A percentile compares a stretch with the other conserved stretches of the same genome.
Conservation (phyloP, 2,797 vertebrate species). For the Lemur catta region DNA sequence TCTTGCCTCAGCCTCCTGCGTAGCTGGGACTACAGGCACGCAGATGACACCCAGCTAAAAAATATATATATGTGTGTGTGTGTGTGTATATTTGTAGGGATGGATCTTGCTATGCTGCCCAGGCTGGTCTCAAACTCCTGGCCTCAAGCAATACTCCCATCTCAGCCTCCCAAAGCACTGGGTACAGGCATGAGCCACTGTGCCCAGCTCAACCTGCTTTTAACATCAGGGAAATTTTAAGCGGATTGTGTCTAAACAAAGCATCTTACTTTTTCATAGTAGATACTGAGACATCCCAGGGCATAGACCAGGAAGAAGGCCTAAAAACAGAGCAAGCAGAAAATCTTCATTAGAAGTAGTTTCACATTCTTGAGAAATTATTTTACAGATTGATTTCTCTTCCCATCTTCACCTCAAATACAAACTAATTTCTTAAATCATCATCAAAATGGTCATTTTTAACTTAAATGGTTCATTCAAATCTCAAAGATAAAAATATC, state of each 20-base stretch:
- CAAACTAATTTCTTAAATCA: not conserved
- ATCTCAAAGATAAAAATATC: not conserved
- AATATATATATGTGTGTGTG: too few relatives aligned
- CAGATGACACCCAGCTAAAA: too few relatives aligned
- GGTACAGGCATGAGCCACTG: too few relatives aligned
- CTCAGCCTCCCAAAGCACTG: too few relatives aligned
- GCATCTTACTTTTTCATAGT: slow-evolving; percentile 88
- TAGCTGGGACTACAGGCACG: too few relatives aligned
- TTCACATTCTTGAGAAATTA: not conserved
- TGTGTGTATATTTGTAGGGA: too few relatives aligned
- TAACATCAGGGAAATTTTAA: not conserved
- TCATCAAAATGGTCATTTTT: not conserved
- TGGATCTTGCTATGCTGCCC: too few relatives aligned
- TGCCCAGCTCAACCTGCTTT: not conserved
- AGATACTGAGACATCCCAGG: slow-evolving; percentile 91
- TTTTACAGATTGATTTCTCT: not conserved
- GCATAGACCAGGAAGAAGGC: slow-evolving; percentile 96
- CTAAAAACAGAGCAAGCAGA: slow-evolving; percentile 81
- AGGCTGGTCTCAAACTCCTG: too few relatives aligned
- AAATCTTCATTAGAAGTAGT: slow-evolving; percentile 11
- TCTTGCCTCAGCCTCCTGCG: too few relatives aligned
- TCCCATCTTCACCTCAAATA: not conserved
- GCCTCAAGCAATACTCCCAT: too few relatives aligned
- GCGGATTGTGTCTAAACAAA: not conserved
- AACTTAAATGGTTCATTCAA: not conserved